Conservation (phyloP, 1,140 invertebrate genomes). For the Drosophila albomicans region DNA sequence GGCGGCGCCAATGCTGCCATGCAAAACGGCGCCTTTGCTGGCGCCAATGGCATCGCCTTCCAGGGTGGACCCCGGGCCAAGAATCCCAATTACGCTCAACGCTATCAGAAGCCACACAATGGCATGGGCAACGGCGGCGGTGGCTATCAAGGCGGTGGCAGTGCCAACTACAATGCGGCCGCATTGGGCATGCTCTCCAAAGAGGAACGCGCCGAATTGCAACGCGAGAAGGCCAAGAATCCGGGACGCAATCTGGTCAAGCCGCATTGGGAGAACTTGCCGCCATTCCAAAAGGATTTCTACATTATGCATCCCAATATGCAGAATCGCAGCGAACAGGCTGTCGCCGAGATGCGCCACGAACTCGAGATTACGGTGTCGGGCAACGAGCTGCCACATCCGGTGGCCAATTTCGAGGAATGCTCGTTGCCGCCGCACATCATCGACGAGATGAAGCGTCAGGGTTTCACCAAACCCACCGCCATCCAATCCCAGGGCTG, state of each 20-base stretch:
- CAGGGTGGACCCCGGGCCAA: slow-evolving; percentile 73
- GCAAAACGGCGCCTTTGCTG: slow-evolving; percentile 65
- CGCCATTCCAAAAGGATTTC: slow-evolving; percentile 96
- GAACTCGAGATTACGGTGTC: slow-evolving; percentile 94
- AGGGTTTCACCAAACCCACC: slow-evolving; percentile 93
- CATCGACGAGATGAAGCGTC: slow-evolving; percentile 92
- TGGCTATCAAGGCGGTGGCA: slow-evolving; percentile 55
- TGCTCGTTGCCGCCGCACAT: slow-evolving; percentile 94
- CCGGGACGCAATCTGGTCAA: slow-evolving; percentile 92
- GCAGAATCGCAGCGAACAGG: slow-evolving; percentile 88
- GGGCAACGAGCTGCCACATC: slow-evolving; percentile 93
- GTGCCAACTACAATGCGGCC: slow-evolving; percentile 75
- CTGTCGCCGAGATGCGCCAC: slow-evolving; percentile 90
- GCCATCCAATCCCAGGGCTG: slow-evolving; percentile 95
- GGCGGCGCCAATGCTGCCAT: slow-evolving; percentile 51
- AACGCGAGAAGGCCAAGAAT: slow-evolving; percentile 88
- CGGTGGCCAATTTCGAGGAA: slow-evolving; percentile 95
- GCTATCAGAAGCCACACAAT: slow-evolving; percentile 77
- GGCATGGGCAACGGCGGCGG: slow-evolving; percentile 58
- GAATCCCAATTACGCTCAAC: slow-evolving; percentile 74
- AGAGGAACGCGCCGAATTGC: slow-evolving; percentile 86
- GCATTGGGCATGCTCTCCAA: slow-evolving; percentile 76
- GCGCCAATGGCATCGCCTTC: slow-evolving; percentile 58
- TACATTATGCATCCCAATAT: slow-evolving; percentile 94
- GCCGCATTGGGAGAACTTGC: slow-evolving; percentile 94